Evolutionary conservation across 2,888 invertebrate genomes (phyloP), one percentile per base, ranked within the genome.

Genomic region (Tiliacea citrago): DNA sequence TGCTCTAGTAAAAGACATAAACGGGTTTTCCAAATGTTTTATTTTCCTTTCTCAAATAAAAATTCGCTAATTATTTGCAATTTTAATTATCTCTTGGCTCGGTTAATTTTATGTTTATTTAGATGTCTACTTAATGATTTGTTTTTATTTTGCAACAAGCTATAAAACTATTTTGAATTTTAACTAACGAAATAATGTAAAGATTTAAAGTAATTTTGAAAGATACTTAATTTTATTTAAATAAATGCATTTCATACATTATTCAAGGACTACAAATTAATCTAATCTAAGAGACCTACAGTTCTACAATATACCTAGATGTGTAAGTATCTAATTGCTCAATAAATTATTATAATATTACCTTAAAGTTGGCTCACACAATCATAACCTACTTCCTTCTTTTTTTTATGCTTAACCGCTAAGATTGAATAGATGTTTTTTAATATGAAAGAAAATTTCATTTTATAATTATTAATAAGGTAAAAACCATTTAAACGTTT

Each of bases 1-100:
- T 75, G 58, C 61, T 78, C 79, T 79, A 84, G 57, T 61, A 89
- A 90, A 91, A 91, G 91, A 91, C 86, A 86, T 90, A 86, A 91
- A 91, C 91, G 90, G 80, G 86, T 47, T 76, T 75, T 47, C 35
- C 10, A 71, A 57, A n/a, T 24, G 13, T 55, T 55, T 55, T 0
- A n/a, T 7, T 24, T 55, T 55, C 6, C 13, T 24, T 24, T 55
- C 24, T 55, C 2, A 13, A 9, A 42, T 9, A 9, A 42, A 53
- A 53, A 53, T 16, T 57, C 8, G 8, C 16, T 29, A 18, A 58
- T 35, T 35, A 35, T 35, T 62, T 63, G 10, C 9, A 55, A 39
- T 29, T 57, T 55, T 13, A 16, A 18, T 35, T 18, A 24, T 47
- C 9, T 35, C 42, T 35, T 47, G 8, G 13, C 12, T 62, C 8